Base-by-base conservation (phyloP, 2,113 vertebrate species). In the Paraplagusia blochii region DNA sequence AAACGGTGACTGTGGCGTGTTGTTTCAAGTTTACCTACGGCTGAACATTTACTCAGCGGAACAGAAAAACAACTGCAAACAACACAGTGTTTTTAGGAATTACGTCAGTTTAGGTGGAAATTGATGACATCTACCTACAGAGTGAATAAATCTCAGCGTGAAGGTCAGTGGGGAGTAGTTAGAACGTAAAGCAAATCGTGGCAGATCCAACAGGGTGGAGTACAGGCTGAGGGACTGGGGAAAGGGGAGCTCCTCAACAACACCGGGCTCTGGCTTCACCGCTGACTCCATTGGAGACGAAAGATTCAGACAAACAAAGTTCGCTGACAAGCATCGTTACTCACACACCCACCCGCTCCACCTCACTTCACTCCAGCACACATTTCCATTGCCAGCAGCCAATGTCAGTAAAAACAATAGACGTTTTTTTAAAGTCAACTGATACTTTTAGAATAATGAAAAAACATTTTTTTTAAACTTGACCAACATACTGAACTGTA, bases 271-370 rank as follows among this genome's bases (percentile, higher is more conserved):
- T 15, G 51, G 38, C 44, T 72, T 29, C 6, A 29, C 22, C 6
- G 17, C 14, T 15, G 61, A 58, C 65, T 75, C 58, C 58, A 64
- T 36, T 35, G 57, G 43, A 74, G 61, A 72, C 58, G 49, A 55
- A 50, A 36, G 63, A 70, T 47, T 50, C 49, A 82, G 77, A 83
- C 73, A 70, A 72, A 79, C 67, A 72, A 49, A 47, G n/a, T 19
- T 59, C 13, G 1, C 71, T 71, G 79, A 74, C 68, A 81, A 78
- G 47, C 60, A 44, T 62, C 47, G 14, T 69, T 73, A 62, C 68
- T 72, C 44, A 62, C 55, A 60, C 36, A 40, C 38, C 67, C 75
- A 77, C 64, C 80, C 70, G 53, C 22, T 29, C 22, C 22, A 29
- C 22, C 6, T 6, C 22, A 4, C 42, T 63, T 19, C 18, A 36